Percentiles rank a stretch among this genome's conserved stretches.
phyloP scores from a whole-genome alignment of 35 echinoderm and acorn worm species.

The Lytechinus pictus region DNA sequence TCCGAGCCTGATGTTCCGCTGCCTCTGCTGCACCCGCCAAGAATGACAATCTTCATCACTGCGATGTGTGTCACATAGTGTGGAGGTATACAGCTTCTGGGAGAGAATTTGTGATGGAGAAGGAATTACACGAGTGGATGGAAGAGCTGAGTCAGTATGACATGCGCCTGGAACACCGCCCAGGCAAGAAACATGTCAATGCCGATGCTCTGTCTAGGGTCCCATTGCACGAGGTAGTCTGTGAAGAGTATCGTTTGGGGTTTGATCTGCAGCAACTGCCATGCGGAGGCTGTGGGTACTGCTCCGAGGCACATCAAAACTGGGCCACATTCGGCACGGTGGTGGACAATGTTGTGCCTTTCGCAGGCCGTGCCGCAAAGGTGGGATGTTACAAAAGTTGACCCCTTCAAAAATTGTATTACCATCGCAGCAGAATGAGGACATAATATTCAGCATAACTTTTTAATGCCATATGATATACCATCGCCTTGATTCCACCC shows the following conservation, averaged over 20 bases:
- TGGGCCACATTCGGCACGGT: no score
- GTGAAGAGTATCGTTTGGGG: no score
- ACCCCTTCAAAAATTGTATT: slow-evolving; percentile 77
- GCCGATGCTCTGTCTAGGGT: neutral
- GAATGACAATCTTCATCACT: slow-evolving; percentile 34
- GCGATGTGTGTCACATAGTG: neutral
- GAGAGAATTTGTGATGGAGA: slow-evolving; percentile 24
- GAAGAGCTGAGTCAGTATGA: neutral
- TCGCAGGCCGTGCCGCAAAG: no score
- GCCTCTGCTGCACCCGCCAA: neutral
- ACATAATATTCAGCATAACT: slow-evolving; percentile 58
- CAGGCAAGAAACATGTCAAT: neutral
- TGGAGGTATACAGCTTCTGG: neutral
- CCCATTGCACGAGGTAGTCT: no score
- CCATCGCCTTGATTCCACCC: slow-evolving; percentile 58
- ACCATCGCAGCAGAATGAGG: slow-evolving; percentile 73
- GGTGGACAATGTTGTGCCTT: no score
- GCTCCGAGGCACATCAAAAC: no score
- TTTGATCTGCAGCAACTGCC: no score
- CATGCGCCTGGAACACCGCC: neutral
- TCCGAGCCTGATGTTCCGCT: no score
- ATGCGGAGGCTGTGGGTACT: neutral
- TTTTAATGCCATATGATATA: slow-evolving; percentile 56
- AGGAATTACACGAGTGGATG: slow-evolving; percentile 44
- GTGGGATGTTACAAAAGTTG: slow-evolving; percentile 42